These are phyloP conservation scores for Formica selysi DNA, from an alignment of 1,140 invertebrate genomes.

Conservation along the genomic window DNA sequence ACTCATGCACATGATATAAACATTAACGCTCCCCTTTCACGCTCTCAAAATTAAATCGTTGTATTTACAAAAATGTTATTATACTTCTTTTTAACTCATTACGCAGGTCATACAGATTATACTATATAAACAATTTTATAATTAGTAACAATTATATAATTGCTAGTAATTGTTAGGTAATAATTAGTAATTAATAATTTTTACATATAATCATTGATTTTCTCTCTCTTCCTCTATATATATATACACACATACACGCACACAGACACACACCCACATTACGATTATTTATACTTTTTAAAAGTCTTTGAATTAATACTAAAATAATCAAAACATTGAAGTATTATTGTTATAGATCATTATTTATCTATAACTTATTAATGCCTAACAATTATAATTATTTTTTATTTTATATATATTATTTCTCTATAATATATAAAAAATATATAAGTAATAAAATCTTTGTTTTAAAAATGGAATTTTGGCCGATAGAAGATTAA, in stretches of 20 bases:
- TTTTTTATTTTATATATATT: background rate
- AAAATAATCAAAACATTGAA: background rate
- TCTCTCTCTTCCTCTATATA: too few species aligned
- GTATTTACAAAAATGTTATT: constrained; percentile 23
- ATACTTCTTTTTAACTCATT: constrained; percentile 5
- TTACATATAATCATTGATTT: background rate
- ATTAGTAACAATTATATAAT: background rate
- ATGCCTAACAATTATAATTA: constrained; percentile 13
- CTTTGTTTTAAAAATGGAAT: background rate
- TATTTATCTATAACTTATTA: background rate
- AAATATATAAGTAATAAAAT: constrained; percentile 12
- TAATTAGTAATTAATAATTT: constrained; percentile 4
- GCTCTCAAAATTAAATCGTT: constrained; percentile 21
- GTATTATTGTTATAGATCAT: background rate
- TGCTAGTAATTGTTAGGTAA: background rate
- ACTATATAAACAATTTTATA: background rate
- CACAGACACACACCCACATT: background rate
- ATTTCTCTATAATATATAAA: background rate
- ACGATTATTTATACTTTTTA: background rate
- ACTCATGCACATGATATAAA: background rate
- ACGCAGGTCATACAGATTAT: background rate
- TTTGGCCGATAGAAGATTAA: constrained; percentile 31
- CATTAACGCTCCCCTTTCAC: too few species aligned
- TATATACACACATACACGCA: too few species aligned
- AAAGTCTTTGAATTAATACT: background rate